phyloP scores from a whole-genome alignment of 2,113 vertebrate species.

The Entomyzon cyanotis region DNA sequence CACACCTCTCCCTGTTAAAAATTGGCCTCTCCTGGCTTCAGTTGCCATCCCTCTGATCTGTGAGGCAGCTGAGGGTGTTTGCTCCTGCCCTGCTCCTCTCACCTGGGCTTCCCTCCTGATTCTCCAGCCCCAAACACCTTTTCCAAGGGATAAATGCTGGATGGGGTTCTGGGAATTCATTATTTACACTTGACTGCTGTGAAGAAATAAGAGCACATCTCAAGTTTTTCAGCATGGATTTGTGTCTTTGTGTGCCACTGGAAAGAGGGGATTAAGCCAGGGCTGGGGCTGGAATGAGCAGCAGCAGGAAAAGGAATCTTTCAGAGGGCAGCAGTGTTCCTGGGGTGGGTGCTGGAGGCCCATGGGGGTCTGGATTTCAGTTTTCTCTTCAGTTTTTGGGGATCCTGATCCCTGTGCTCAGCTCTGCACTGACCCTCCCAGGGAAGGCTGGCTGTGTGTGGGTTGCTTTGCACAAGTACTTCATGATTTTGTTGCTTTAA shows the following conservation, averaged over 20 bases:
- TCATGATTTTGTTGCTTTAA: neutral
- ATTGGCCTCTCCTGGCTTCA: neutral
- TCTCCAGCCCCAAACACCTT: neutral
- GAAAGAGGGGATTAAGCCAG: neutral
- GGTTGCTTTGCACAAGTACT: neutral
- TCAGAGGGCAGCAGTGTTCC: rapidly evolving
- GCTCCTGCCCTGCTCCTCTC: neutral
- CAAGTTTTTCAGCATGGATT: neutral
- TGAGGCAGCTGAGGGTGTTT: neutral
- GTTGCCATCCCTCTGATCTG: rapidly evolving
- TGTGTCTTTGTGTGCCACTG: neutral
- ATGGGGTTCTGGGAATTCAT: neutral
- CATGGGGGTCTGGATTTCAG: neutral
- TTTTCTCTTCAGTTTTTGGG: neutral
- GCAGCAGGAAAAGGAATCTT: neutral
- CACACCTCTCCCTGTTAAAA: neutral
- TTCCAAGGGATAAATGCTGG: neutral
- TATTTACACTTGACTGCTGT: neutral
- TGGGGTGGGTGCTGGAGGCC: neutral
- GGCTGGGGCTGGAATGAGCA: neutral
- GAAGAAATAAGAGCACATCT: neutral
- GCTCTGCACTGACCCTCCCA: neutral
- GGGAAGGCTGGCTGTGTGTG: neutral
- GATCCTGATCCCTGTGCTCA: neutral
- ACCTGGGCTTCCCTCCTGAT: rapidly evolving